Evolutionary conservation across 2,888 invertebrate species (phyloP).

Genomic region (Ligdia adustata): DNA sequence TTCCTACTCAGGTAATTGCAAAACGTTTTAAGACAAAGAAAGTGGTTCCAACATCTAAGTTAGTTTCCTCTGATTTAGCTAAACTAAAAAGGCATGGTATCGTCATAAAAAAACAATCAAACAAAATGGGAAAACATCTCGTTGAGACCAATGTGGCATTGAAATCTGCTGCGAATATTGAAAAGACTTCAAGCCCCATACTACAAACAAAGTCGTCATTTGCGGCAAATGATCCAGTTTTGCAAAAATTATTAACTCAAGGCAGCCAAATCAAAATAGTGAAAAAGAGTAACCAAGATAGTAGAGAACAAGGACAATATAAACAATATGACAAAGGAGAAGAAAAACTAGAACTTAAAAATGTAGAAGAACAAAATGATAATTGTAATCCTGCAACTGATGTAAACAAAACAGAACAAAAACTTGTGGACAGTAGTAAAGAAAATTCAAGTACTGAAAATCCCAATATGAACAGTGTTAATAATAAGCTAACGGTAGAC

Average conservation of each 20-base stretch:
- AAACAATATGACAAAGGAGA: slow-evolving; percentile 22
- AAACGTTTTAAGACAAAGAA: slow-evolving; percentile 66
- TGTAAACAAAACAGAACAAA: not conserved
- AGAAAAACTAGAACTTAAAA: slow-evolving; percentile 19
- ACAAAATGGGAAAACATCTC: slow-evolving; percentile 18
- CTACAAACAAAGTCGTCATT: slow-evolving; percentile 30
- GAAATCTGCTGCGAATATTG: slow-evolving; percentile 5
- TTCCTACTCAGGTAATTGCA: slow-evolving; percentile 67
- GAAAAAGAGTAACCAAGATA: slow-evolving; percentile 51
- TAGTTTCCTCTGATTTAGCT: slow-evolving; percentile 56
- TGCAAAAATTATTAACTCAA: slow-evolving; percentile 69
- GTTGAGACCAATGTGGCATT: slow-evolving; percentile 1
- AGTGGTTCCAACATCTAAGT: slow-evolving; percentile 41
- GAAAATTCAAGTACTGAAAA: slow-evolving; percentile 3
- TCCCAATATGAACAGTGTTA: slow-evolving; percentile 2
- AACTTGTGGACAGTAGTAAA: not conserved
- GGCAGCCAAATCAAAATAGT: slow-evolving; percentile 73
- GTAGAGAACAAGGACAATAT: slow-evolving; percentile 14
- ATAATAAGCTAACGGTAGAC: not conserved
- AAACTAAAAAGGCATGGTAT: slow-evolving; percentile 74
- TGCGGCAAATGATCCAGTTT: slow-evolving; percentile 59
- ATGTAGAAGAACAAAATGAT: slow-evolving; percentile 5
- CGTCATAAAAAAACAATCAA: slow-evolving; percentile 62
- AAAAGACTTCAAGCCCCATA: slow-evolving; percentile 19
- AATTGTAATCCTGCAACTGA: not conserved